Conservation (phyloP, 2,888 invertebrate genomes). For the Hemaris fuciformis region DNA sequence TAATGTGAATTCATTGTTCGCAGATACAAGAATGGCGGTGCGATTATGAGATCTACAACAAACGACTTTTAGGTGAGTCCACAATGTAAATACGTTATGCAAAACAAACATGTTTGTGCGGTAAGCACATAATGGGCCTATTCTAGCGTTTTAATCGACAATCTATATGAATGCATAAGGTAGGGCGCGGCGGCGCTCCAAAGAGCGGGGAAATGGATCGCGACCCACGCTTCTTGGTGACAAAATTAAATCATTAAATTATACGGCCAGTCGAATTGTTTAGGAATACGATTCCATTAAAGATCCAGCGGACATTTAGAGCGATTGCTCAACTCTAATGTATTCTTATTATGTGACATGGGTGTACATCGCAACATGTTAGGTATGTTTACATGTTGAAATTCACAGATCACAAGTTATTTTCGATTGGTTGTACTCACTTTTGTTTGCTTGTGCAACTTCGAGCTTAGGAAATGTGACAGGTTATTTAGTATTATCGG, state of each 20-base stretch:
- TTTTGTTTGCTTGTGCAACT: conserved; percentile 3
- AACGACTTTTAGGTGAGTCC: conserved; percentile 65
- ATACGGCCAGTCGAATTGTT: conserved; percentile 18
- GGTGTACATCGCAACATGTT: conserved; percentile 2
- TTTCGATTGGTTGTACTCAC: conserved; percentile 3
- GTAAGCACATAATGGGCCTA: conserved; percentile 18
- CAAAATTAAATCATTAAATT: conserved; percentile 52
- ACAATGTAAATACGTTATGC: conserved; percentile 33
- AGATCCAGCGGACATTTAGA: conserved; percentile 1
- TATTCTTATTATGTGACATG: not conserved
- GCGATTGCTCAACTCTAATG: conserved; percentile 4
- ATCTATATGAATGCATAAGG: conserved; percentile 33
- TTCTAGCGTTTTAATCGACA: conserved; percentile 21
- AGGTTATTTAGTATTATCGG: not conserved
- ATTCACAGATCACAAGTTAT: not conserved
- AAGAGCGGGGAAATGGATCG: conserved; percentile 37
- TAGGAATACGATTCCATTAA: conserved; percentile 2
- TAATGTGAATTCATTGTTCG: conserved; percentile 35
- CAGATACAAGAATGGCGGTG: conserved; percentile 67
- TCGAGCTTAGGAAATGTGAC: not conserved
- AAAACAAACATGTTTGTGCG: conserved; percentile 51
- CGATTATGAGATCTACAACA: conserved; percentile 64
- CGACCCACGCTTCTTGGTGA: conserved; percentile 61
- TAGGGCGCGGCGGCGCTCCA: conserved; percentile 53
- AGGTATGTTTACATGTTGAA: not conserved